phyloP scores from a whole-genome alignment of 2,888 invertebrate genomes.

The Dynastes hyllus region DNA sequence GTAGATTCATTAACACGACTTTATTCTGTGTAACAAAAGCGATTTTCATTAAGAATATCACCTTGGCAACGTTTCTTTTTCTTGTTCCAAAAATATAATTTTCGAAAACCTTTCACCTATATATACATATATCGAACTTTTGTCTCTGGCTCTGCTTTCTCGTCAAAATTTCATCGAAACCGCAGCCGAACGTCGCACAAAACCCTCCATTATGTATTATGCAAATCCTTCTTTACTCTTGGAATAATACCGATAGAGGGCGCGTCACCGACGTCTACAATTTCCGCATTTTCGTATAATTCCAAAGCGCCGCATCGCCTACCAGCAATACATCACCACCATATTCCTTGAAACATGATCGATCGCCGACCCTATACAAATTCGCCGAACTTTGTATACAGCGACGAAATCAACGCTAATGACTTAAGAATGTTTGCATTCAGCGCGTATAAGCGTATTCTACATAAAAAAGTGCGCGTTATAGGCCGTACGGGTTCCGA shows the following conservation, averaged over 20 bases:
- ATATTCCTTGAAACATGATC: conserved; percentile 40
- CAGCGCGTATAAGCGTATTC: conserved; percentile 1
- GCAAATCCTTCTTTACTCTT: conserved; percentile 18
- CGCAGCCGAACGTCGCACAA: neutral
- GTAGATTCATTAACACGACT: no score
- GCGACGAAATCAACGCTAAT: conserved; percentile 40
- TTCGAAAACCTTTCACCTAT: no score
- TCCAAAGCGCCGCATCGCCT: neutral
- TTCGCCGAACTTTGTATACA: conserved; percentile 19
- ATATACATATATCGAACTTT: no score
- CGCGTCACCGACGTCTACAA: conserved; percentile 22
- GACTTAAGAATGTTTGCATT: conserved; percentile 44
- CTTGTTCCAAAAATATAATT: no score
- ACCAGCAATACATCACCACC: conserved; percentile 33
- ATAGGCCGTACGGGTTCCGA: neutral
- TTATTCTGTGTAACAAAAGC: no score
- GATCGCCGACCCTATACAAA: conserved; percentile 41
- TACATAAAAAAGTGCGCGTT: neutral
- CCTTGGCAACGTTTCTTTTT: no score
- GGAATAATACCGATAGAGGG: conserved; percentile 16
- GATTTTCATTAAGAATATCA: no score
- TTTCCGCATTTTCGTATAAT: conserved; percentile 27
- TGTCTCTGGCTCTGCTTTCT: no score
- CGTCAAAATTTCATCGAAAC: conserved; percentile 17
- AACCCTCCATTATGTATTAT: neutral